Base-by-base conservation (phyloP, 2,888 invertebrate genomes). In the Napeogenes inachia region DNA sequence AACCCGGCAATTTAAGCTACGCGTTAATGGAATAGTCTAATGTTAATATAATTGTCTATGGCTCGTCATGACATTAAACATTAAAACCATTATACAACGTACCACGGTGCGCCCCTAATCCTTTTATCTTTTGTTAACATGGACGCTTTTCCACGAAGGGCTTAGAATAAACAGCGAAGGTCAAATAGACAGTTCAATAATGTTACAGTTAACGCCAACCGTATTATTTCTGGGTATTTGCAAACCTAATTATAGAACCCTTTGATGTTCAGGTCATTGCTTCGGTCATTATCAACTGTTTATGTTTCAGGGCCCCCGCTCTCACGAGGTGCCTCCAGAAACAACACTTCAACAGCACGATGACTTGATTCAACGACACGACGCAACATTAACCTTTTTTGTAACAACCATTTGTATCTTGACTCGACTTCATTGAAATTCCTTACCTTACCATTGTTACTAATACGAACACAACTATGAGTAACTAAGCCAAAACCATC, bases 291-390 rank as follows among this genome's bases (percentile, higher is more conserved):
- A 71, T 71, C 61, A 69, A 71, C 59, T 59, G 32, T 66, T 81
- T 80, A 72, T 73, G 62, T 89, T 88, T 13, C 87, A 91, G 91
- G 75, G 85, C 91, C 61, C 90, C 89, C 47, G 84, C 87, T 67
- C 84, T 91, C 64, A 90, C 89, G 66, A 80, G 89, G 68, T 91
- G 91, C 75, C 77, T 89, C 54, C 89, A 88, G 75, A 75, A 83
- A 66, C 82, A 83, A 70, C 81, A 78, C 66, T 81, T 81, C 78
- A 89, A 89, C 75, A 77, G 78, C 75, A 90, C 88, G 61, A 85
- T 80, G 75, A 79, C 79, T 79, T 89, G 89, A 90, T 80, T 84
- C 68, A 69, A 58, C 65, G 66, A 72, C 60, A 64, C 69, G 65
- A 71, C 60, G 56, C 56, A 65, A 74, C 76, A 72, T 70, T 66